A percentile compares a stretch with the other conserved stretches of the same genome.
Evolutionary conservation across 2,888 invertebrate genomes (phyloP).

Genomic region (Tortrix viridana): DNA sequence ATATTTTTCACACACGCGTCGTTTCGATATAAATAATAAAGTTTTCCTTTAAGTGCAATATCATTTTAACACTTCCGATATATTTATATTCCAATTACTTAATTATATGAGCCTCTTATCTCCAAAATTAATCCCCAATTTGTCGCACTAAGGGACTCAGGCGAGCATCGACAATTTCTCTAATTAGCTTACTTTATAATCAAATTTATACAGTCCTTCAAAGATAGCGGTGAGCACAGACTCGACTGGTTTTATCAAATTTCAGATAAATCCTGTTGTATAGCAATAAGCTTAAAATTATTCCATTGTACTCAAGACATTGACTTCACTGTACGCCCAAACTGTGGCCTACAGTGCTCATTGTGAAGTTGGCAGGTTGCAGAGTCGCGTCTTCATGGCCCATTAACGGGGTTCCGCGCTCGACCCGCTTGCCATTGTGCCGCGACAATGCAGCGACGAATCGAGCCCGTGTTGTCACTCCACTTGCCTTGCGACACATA

Average conservation of each 20-base stretch:
- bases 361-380: constrained; percentile 35
- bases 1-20: constrained; percentile 10
- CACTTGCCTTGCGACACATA: constrained; percentile 39
- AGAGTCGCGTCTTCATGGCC: constrained; percentile 37
- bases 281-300: constrained; percentile 26
- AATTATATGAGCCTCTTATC: constrained; percentile 13
- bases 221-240: constrained; percentile 23
- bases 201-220: constrained; percentile 28
- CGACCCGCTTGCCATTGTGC: constrained; percentile 39
- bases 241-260: constrained; percentile 24
- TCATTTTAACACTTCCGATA: not conserved
- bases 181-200: constrained; percentile 24
- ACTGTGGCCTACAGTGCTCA: constrained; percentile 27
- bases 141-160: constrained; percentile 9
- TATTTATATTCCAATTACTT: not conserved
- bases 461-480: constrained; percentile 40
- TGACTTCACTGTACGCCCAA: constrained; percentile 9
- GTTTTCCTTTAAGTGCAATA: not conserved
- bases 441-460: constrained; percentile 40
- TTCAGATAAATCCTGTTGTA: constrained; percentile 17
- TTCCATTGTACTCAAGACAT: constrained; percentile 18
- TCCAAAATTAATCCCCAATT: constrained; percentile 22
- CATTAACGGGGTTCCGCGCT: constrained; percentile 34
- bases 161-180: constrained; percentile 22
- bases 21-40: not conserved